Conservation (phyloP, 2,113 vertebrate genomes). For the Panthera tigris region DNA sequence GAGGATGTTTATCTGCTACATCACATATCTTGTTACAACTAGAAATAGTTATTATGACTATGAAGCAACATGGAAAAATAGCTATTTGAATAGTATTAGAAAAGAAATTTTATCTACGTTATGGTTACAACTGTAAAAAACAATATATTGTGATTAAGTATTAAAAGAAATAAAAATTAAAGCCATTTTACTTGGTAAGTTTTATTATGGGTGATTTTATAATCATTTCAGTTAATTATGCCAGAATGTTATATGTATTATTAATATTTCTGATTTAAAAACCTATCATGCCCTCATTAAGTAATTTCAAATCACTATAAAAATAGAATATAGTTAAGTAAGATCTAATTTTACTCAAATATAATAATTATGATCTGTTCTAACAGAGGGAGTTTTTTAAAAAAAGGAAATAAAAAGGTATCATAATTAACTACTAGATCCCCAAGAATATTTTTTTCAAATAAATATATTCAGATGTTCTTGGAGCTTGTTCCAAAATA, state of each 20-base stretch:
- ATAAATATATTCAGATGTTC: background rate
- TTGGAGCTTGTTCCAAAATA: background rate
- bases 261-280: conserved; percentile 1
- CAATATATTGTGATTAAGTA: background rate
- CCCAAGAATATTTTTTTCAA: background rate
- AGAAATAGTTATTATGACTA: background rate
- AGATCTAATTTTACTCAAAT: background rate
- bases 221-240: background rate
- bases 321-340: background rate
- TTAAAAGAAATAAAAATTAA: background rate
- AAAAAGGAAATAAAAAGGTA: background rate
- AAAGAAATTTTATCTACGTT: background rate
- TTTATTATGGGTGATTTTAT: background rate
- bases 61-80: background rate
- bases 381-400: background rate
- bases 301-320: conserved; percentile 6
- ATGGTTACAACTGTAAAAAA: background rate
- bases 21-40: background rate
- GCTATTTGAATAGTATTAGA: background rate
- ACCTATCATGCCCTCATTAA: background rate
- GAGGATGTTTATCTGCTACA: background rate
- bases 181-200: background rate
- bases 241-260: background rate
- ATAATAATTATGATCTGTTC: background rate
- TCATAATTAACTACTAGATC: background rate